Evolutionary conservation across 2,113 vertebrate genomes (phyloP).

Genomic region (Thymallus thymallus): DNA sequence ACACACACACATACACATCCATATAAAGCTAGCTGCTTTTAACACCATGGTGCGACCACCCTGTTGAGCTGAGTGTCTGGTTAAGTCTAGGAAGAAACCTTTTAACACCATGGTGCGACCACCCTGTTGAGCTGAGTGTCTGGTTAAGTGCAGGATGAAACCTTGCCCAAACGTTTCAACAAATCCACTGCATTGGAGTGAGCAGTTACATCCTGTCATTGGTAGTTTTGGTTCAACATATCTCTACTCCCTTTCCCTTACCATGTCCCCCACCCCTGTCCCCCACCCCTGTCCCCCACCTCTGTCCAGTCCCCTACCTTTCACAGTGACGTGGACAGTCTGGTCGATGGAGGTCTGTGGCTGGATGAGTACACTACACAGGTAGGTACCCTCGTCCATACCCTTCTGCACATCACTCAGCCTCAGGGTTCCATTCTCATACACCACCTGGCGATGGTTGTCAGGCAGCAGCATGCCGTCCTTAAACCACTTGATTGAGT

Average conservation of each 20-base stretch:
- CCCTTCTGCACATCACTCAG: slow-evolving; percentile 97
- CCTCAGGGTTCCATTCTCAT: slow-evolving; percentile 95
- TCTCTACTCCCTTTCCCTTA: background rate
- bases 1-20: slow-evolving; percentile 25
- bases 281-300: too few relatives aligned
- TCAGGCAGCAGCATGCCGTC: slow-evolving; percentile 92
- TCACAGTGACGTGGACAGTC: slow-evolving; percentile 91
- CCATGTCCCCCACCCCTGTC: too few relatives aligned
- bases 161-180: too few relatives aligned
- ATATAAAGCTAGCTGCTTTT: background rate
- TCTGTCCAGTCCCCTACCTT: background rate
- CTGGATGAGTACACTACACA: slow-evolving; percentile 97
- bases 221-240: too few relatives aligned
- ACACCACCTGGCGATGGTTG: slow-evolving; percentile 98
- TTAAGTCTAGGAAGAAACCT: too few relatives aligned
- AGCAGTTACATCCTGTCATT: too few relatives aligned
- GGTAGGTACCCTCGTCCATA: slow-evolving; percentile 94
- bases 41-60: background rate
- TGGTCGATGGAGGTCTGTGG: slow-evolving; percentile 98
- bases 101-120: background rate
- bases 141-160: too few relatives aligned
- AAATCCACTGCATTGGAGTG: too few relatives aligned
- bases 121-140: too few relatives aligned
- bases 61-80: too few relatives aligned
- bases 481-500: slow-evolving; percentile 99